These are phyloP conservation scores for Heterodera filipjevi DNA, from an alignment of 2,888 invertebrate species.

Conservation along the genomic window DNA sequence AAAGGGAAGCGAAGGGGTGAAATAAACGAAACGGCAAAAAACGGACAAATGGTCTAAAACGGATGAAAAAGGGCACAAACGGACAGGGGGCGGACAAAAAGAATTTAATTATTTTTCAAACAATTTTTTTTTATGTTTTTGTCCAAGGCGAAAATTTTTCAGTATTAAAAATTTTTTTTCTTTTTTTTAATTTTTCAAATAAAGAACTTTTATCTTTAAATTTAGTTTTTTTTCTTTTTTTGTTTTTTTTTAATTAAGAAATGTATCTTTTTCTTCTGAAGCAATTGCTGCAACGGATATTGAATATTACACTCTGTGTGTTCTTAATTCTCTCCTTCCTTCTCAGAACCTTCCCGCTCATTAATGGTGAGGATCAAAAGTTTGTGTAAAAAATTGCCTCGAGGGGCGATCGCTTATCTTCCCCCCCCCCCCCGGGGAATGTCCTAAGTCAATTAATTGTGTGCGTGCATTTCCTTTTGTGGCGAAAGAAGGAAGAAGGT, in stretches of 20 bases:
- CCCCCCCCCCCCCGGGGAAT: background rate
- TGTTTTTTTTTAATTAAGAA: too few species aligned
- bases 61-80: background rate
- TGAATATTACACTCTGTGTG: background rate
- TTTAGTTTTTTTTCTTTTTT: too few species aligned
- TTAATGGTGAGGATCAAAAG: constrained; percentile 1
- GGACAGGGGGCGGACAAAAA: background rate
- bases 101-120: too few species aligned
- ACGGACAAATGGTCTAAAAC: background rate
- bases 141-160: too few species aligned
- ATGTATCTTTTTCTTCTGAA: too few species aligned
- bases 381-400: constrained; percentile 30
- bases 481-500: background rate
- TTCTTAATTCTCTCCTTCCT: background rate
- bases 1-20: background rate
- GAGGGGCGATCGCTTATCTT: constrained; percentile 27
- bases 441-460: constrained; percentile 12
- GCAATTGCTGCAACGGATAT: too few species aligned
- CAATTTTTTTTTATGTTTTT: too few species aligned
- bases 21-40: background rate
- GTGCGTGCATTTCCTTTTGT: constrained; percentile 8
- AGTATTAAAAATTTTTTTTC: too few species aligned
- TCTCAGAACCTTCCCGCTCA: background rate
- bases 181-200: too few species aligned
- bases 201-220: too few species aligned